phyloP scores from a whole-genome alignment of 2,888 invertebrate genomes.

The Luperina nickerlii region DNA sequence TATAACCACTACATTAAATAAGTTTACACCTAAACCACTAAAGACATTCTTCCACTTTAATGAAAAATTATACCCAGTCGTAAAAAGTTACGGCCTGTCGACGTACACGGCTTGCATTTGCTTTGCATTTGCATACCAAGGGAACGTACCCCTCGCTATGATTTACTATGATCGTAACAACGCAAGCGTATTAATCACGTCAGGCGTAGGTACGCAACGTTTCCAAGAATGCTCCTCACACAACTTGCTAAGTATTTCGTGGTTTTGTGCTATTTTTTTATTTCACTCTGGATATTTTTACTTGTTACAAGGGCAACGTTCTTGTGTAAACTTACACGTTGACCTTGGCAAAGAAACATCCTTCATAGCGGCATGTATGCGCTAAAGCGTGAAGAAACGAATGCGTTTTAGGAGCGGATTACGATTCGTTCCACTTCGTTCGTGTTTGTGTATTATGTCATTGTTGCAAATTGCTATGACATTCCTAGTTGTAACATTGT shows the following conservation, averaged over 20 bases:
- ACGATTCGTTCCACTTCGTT: constrained; percentile 63
- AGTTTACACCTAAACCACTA: constrained; percentile 14
- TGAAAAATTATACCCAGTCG: constrained; percentile 43
- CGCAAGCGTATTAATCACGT: constrained; percentile 71
- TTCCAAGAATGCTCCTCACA: constrained; percentile 69
- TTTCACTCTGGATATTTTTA: constrained; percentile 75
- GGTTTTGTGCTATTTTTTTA: constrained; percentile 75
- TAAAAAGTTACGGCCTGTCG: constrained; percentile 55
- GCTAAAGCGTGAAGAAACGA: constrained; percentile 61
- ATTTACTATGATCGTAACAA: constrained; percentile 70
- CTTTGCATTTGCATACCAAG: constrained; percentile 65
- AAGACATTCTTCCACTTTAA: constrained; percentile 25
- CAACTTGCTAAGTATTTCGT: constrained; percentile 64
- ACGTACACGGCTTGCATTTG: constrained; percentile 49
- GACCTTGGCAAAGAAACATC: constrained; percentile 75
- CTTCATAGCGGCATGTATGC: constrained; percentile 61
- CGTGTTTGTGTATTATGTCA: constrained; percentile 78
- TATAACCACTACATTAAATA: not conserved
- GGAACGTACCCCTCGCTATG: constrained; percentile 62
- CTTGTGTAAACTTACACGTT: constrained; percentile 72
- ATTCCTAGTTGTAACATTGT: constrained; percentile 82
- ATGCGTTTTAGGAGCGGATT: constrained; percentile 61
- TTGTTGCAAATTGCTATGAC: constrained; percentile 83
- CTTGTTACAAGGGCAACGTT: constrained; percentile 75
- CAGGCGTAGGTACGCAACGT: constrained; percentile 43